phyloP scores from a whole-genome alignment of 2,888 invertebrate genomes.

The Athalia cordata region DNA sequence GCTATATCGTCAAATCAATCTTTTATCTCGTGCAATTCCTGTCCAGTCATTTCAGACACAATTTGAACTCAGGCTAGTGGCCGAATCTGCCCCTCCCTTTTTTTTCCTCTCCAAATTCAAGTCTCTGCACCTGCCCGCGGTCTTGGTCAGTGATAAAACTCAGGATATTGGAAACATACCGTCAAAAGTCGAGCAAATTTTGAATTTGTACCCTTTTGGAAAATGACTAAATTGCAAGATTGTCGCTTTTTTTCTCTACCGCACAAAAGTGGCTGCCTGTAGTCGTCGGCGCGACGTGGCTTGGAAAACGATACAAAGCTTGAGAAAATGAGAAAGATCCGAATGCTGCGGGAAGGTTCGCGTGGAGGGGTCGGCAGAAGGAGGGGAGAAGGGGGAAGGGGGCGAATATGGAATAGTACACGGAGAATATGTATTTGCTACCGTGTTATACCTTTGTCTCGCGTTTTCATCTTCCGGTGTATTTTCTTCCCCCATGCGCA shows the following conservation, averaged over 20 bases:
- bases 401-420: neutral
- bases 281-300: neutral
- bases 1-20: neutral
- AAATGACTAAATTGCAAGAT: conserved; percentile 35
- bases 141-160: neutral
- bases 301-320: neutral
- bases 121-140: conserved; percentile 11
- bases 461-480: conserved; percentile 34
- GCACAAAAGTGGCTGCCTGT: no score
- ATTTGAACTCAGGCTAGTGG: neutral
- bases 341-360: neutral
- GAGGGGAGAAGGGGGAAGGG: neutral
- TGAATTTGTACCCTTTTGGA: neutral
- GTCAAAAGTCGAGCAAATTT: neutral
- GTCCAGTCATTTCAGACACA: conserved; percentile 16
- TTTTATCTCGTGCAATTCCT: conserved; percentile 27
- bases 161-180: no score
- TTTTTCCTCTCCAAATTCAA: neutral
- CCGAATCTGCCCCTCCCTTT: neutral
- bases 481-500: conserved; percentile 5
- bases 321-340: neutral
- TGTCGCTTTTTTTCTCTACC: neutral
- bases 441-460: conserved; percentile 33
- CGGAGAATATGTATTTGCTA: conserved; percentile 45
- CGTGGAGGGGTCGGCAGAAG: neutral